Percentiles rank a stretch among this genome's conserved stretches.
Conservation (phyloP, 2,797 vertebrate species). For the Cynodonichthys magdalenae region DNA sequence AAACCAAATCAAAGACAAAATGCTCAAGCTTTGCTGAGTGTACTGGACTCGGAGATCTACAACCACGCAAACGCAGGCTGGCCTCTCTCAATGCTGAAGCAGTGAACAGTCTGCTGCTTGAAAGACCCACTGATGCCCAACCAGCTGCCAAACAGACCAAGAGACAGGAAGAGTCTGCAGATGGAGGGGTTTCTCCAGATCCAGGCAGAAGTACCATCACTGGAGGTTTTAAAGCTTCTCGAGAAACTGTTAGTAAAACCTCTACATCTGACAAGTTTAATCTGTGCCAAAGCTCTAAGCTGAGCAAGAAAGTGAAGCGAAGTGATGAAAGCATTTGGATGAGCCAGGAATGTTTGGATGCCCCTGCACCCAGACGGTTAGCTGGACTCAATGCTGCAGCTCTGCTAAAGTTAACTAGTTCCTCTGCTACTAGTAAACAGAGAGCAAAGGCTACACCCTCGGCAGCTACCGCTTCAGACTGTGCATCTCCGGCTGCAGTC, state of each 20-base stretch:
- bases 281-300: slow-evolving; percentile 72
- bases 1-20: slow-evolving; percentile 66
- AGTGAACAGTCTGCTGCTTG: slow-evolving; percentile 93
- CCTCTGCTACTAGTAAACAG: slow-evolving; percentile 75
- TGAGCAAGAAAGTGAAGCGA: slow-evolving; percentile 68
- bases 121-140: slow-evolving; percentile 81
- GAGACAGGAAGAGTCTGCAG: slow-evolving; percentile 70
- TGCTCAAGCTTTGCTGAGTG: slow-evolving; percentile 16
- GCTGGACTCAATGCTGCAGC: slow-evolving; percentile 95
- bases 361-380: slow-evolving; percentile 88
- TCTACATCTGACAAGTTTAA: slow-evolving; percentile 48
- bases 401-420: slow-evolving; percentile 93
- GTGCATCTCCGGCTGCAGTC: slow-evolving; percentile 42
- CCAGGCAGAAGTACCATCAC: slow-evolving; percentile 53
- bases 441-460: slow-evolving; percentile 65
- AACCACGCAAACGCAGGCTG: slow-evolving; percentile 92
- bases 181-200: slow-evolving; percentile 52
- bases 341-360: slow-evolving; percentile 62
- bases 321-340: slow-evolving; percentile 26
- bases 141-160: slow-evolving; percentile 70
- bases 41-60: slow-evolving; percentile 47
- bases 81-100: slow-evolving; percentile 97
- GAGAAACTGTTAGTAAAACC: slow-evolving; percentile 44
- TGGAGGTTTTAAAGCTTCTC: slow-evolving; percentile 33
- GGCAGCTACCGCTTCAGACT: slow-evolving; percentile 58